Evolutionary conservation across 2,797 vertebrate species (phyloP), one percentile per base, ranked within the genome.

Genomic region (Gouania willdenowi): DNA sequence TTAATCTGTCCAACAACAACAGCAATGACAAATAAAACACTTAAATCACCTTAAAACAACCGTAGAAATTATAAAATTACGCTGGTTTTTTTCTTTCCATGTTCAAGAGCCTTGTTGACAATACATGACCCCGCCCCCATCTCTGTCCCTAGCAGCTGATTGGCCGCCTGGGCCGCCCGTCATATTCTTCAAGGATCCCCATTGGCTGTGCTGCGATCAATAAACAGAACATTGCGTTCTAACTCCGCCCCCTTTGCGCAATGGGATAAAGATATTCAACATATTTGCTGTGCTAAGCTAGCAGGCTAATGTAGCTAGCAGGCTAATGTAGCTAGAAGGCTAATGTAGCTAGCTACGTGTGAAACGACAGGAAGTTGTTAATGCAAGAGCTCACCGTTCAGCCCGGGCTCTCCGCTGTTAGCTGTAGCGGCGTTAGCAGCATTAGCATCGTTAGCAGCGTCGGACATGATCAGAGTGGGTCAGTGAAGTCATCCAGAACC

Each of bases 61-160:
- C n/a, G n/a, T n/a, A n/a, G n/a, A n/a, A n/a, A n/a, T n/a, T n/a
- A n/a, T n/a, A n/a, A n/a, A n/a, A n/a, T n/a, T n/a, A n/a, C n/a
- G n/a, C n/a, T n/a, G n/a, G n/a, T n/a, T n/a, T n/a, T n/a, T n/a
- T n/a, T n/a, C n/a, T n/a, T n/a, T n/a, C n/a, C n/a, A n/a, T n/a
- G n/a, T n/a, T n/a, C n/a, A n/a, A 21, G 7, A 36, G 35, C 29
- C 71, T 83, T 87, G 86, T 89, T 88, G 85, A 88, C 84, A 83
- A 71, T 5, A 11, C 48, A 34, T 55, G 39, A 5, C 1, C 52
- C 75, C 69, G 5, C 75, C 71, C 49, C 21, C 21, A 21, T 2
- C 5, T 47, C 12, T 19, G 6, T 5, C 2, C 6, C 5, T 15
- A 1, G 14, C 20, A n/a, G 3, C 30, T 43, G 38, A 84, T 80